Evolutionary conservation across 2,113 vertebrate genomes (phyloP).

Genomic region (Clarias magur): DNA sequence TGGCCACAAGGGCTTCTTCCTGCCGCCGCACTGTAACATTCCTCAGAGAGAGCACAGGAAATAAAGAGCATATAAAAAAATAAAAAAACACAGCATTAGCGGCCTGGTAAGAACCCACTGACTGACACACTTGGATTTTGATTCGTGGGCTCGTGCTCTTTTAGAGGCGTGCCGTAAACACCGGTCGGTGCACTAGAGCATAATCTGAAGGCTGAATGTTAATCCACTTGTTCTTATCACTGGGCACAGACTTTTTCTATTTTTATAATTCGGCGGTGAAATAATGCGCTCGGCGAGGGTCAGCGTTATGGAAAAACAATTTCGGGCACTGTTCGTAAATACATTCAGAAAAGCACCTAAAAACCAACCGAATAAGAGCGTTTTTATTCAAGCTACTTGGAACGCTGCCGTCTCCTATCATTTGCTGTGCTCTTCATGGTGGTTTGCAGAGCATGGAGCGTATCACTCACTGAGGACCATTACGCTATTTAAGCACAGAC

Average conservation of each 20-base stretch:
- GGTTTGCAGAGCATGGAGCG: neutral
- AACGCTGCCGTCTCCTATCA: neutral
- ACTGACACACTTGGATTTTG: constrained; percentile 60
- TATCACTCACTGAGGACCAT: neutral
- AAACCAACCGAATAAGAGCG: neutral
- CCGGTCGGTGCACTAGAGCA: constrained; percentile 63
- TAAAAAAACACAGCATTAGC: constrained; percentile 47
- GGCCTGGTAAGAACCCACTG: constrained; percentile 48
- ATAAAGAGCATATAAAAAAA: constrained; percentile 3
- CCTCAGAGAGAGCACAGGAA: constrained; percentile 26
- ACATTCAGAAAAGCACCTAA: neutral
- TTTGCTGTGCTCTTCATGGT: constrained; percentile 6
- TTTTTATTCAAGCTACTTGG: neutral
- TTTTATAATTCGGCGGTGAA: neutral
- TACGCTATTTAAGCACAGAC: neutral
- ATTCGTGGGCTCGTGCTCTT: constrained; percentile 51
- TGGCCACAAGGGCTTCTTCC: constrained; percentile 34
- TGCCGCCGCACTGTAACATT: constrained; percentile 34
- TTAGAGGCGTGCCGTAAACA: constrained; percentile 60
- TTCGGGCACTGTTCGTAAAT: neutral
- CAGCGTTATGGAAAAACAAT: neutral
- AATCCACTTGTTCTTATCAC: constrained; percentile 58
- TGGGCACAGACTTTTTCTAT: constrained; percentile 37
- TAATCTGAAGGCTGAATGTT: constrained; percentile 60
- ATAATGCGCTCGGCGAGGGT: neutral